A percentile compares a stretch with the other conserved stretches of the same genome.
Conservation (phyloP, 2,797 vertebrate species). For the Prionace glauca region DNA sequence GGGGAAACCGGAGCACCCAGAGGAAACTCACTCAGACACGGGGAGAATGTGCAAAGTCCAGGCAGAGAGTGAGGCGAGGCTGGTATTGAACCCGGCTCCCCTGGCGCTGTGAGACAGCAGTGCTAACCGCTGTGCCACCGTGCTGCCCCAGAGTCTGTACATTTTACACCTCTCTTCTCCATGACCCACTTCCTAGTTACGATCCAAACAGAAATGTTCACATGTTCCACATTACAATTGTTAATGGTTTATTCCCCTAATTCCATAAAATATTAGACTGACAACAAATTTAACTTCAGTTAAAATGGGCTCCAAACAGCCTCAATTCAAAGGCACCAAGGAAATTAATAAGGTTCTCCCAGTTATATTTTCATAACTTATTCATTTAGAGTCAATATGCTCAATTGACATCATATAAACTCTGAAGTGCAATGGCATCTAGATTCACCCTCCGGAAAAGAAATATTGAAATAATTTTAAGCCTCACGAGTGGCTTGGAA, state of each 20-base stretch:
- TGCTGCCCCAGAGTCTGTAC: background rate
- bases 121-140: too few species aligned
- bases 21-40: too few species aligned
- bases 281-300: background rate
- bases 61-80: too few species aligned
- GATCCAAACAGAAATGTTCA: background rate
- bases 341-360: background rate
- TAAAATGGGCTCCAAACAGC: constrained; percentile 5
- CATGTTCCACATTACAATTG: background rate
- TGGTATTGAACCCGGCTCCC: too few species aligned
- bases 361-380: constrained; percentile 31
- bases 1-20: too few species aligned
- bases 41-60: too few species aligned
- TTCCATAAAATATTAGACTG: background rate
- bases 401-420: background rate
- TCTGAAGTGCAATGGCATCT: background rate
- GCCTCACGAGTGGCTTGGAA: background rate
- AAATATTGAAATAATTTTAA: constrained; percentile 26
- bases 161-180: background rate
- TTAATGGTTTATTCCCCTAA: background rate
- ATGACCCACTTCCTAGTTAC: background rate
- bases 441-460: background rate
- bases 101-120: too few species aligned
- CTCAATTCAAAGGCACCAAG: background rate
- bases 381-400: background rate